Evolutionary conservation across 2,797 vertebrate genomes (phyloP), one percentile per base, ranked within the genome.

Genomic region (Poeciliopsis turneri): DNA sequence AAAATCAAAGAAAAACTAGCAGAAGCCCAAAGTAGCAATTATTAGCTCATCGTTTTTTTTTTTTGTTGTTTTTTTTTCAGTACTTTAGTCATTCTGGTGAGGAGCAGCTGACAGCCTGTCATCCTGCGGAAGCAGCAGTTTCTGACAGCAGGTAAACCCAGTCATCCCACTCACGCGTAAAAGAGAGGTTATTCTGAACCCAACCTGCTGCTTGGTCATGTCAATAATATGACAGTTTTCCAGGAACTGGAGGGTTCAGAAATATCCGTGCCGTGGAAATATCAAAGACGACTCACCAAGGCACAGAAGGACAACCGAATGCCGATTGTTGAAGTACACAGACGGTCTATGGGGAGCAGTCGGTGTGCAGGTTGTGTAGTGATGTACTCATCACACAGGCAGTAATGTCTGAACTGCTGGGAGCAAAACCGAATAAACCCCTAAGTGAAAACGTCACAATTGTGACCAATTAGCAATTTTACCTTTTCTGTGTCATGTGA

Each of bases 221-320:
- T 74, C 74, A 55, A 28, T 82, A 57, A 77, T 69, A 51, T 76
- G 70, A 36, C 18, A 64, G 30, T 73, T 79, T 79, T 77, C 18
- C 33, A 39, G 66, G 49, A 45, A 76, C 76, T 57, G 20, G 1
- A 57, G 12, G 43, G 25, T 79, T 66, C 28, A 73, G 70, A 84
- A 71, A 71, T 64, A 79, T 74, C 28, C 20, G 36, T 68, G 59
- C 36, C 0, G 0, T 51, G 75, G 46, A 78, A 64, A 45, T 77
- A 75, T 80, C 75, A 80, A 59, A 77, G 55, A 41, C 39, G 20
- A 30, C 69, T 71, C n/a, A 28, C n/a, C 64, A 9, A 41, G 64
- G 10, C 64, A 68, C 36, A 68, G 64, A 41, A 41, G 20, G 23
- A 68, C 18, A 41, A n/a, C 53, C 15, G n/a, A 16, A 6, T 30